These are phyloP conservation scores for Gryllus longicercus DNA, from an alignment of 2,888 invertebrate genomes.

Conservation along the genomic window DNA sequence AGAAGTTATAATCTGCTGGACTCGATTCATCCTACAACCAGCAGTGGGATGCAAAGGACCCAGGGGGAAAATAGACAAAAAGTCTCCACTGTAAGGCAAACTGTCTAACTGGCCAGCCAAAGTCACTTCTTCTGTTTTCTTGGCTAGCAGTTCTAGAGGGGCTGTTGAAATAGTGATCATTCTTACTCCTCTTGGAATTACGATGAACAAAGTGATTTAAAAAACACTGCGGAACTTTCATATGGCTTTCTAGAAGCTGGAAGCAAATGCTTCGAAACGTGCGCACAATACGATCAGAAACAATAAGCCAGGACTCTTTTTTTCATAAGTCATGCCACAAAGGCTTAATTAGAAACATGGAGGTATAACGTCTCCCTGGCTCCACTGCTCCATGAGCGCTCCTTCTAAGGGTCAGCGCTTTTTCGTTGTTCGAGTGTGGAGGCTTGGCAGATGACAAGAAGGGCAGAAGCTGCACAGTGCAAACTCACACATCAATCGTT, in stretches of 20 bases:
- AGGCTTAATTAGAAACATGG: background rate
- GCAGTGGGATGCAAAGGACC: background rate
- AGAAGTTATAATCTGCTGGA: background rate
- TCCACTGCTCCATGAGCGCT: background rate
- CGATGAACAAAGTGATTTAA: background rate
- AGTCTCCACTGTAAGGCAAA: constrained; percentile 10
- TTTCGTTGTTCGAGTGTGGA: background rate
- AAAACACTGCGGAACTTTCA: background rate
- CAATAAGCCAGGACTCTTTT: background rate
- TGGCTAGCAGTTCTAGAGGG: background rate
- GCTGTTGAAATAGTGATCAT: background rate
- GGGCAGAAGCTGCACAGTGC: background rate
- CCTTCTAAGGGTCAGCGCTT: background rate
- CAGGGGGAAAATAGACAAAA: background rate
- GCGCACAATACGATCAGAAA: background rate
- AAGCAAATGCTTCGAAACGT: constrained; percentile 7
- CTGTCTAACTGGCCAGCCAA: constrained; percentile 11
- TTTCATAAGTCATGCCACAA: background rate
- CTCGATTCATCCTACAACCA: background rate
- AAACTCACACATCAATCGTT: background rate
- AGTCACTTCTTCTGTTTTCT: background rate
- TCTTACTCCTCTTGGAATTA: background rate
- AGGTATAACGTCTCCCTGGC: background rate
- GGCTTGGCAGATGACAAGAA: constrained; percentile 3
- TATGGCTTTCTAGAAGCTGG: background rate